Base-by-base conservation (phyloP, 1,140 invertebrate genomes). In the Apis cerana region DNA sequence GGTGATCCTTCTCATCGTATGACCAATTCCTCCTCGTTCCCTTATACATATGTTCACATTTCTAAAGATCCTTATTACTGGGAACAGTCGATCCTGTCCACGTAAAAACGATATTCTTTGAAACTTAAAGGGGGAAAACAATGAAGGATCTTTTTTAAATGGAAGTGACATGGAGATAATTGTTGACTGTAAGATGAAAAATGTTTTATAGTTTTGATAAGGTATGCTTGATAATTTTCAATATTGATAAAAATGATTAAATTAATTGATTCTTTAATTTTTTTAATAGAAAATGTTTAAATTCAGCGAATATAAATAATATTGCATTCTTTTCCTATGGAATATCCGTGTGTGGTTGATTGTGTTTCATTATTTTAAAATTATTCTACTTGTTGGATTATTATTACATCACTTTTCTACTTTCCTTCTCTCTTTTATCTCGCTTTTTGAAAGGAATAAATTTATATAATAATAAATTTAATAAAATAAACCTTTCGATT, bases 51-150 rank as follows among this genome's bases (percentile, higher is more conserved):
- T 13, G 67, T 80, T 80, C 74, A 54, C 67, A 43, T 74, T 76
- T 75, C 62, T 43, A 74, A 59, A 64, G 83, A 78, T 62, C 74
- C 72, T 72, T 74, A n/a, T 76, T 84, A 27, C 48, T 12, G 23
- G 48, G 68, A 68, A 76, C 61, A 54, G 54, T 59, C 72, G 43
- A 33, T 27, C 43, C 33, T 2, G 33, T 11, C 27, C 48, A 12
- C n/a, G 59, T 27, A 27, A 50, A 13, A 82, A 70, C 48, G 19
- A 33, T 54, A 43, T 70, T 54, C 43, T 33, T 8, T 9, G 17
- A 19, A 19, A 5, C 52, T 48, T 23, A 43, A 72, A 19, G 9
- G 15, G 50, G 50, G 5, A 52, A 19, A n/a, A 13, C 43, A 17
- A 71, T 54, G 33, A 43, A 43, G 5, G 21, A 33, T n/a, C 33